Evolutionary conservation across 2,888 invertebrate genomes (phyloP), one percentile per base, ranked within the genome.

Genomic region (Parnassius smintheus): DNA sequence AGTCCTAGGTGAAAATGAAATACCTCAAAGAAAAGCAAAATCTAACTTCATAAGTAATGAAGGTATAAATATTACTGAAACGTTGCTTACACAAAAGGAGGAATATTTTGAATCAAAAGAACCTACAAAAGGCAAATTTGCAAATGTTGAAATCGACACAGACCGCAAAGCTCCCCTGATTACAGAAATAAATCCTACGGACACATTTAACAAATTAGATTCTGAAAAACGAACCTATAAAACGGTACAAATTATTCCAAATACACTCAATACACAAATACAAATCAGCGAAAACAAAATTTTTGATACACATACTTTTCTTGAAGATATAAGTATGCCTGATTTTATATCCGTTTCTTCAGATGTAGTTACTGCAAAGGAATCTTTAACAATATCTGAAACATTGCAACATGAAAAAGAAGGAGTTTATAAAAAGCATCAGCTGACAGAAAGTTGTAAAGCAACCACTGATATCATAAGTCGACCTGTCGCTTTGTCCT

Each of bases 21-120:
- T 91, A 3, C 75, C 93, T 41, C 69, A 73, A 12, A 94, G 93
- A 65, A 80, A 81, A 64, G 95, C 94, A 35, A 91, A 89, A 9
- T 82, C 89, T 60, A 74, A 93, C 44, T 88, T 93, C 92, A 80
- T 92, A 85, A 76, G 93, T 88, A 90, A 93, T 83, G 74, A 92
- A 94, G 85, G 94, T 69, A 69, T 96, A 54, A 93, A 92, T 73
- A 85, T 95, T 12, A 94, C 92, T 8, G 93, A 94, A 83, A 76
- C 93, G 0, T 74, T 92, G 59, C 73, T 88, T 3, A 83, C 84
- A 61, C 86, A 93, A 56, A 91, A 83, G 76, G 94, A 94, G 89
- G 81, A 84, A 80, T 83, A 75, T 62, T 82, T 93, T 35, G 82
- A 76, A 42, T 74, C 81, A 67, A 73, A 78, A 51, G 76, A 83